Evolutionary conservation across 2,797 vertebrate genomes (phyloP).

Genomic region (Tympanoctomys barrerae): DNA sequence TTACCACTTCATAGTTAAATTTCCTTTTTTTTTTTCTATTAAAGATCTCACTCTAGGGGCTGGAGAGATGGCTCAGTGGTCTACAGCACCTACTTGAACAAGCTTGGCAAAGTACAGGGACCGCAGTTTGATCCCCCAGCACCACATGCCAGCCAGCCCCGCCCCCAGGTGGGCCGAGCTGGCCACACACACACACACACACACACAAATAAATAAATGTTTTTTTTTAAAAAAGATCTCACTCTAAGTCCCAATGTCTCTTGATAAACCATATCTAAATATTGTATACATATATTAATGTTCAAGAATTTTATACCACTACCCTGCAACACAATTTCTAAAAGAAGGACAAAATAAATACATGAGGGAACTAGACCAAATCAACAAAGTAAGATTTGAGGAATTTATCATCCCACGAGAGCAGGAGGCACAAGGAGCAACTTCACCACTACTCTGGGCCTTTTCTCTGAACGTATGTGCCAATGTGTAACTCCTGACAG

Average conservation of each 20-base stretch:
- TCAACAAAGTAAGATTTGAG: background rate
- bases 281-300: background rate
- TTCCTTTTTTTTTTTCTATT: background rate
- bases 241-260: background rate
- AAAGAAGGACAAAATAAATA: conserved; percentile 53
- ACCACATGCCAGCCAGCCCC: too few relatives aligned
- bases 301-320: background rate
- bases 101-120: too few relatives aligned
- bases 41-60: conserved; percentile 10
- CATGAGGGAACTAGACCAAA: background rate
- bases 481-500: background rate
- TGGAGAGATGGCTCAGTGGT: too few relatives aligned
- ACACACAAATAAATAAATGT: too few relatives aligned
- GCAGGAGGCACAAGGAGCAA: background rate
- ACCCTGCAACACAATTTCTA: background rate
- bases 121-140: too few relatives aligned
- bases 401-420: background rate
- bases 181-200: too few relatives aligned
- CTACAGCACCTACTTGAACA: too few relatives aligned
- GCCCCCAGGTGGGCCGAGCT: too few relatives aligned
- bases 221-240: too few relatives aligned
- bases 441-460: background rate
- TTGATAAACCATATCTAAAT: conserved; percentile 32
- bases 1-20: background rate
- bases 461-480: background rate